Evolutionary conservation across 1,140 invertebrate species (phyloP), one percentile per base, ranked within the genome.

Genomic region (Cotesia chilonis): DNA sequence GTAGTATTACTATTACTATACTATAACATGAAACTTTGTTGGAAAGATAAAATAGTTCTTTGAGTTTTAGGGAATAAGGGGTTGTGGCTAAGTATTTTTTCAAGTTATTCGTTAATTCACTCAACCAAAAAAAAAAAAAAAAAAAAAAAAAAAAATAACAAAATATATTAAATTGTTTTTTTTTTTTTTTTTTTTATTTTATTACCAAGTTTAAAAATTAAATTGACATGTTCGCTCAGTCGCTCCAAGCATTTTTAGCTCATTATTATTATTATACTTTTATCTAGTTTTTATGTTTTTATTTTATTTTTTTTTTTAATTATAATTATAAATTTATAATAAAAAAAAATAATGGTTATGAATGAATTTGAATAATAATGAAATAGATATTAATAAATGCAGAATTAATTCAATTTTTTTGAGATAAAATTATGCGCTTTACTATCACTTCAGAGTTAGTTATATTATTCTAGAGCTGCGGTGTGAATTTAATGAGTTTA

Each of bases 331-430:
- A 68, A 57, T n/a, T 55, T 68, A 51, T 35, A 5, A 10, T 61
- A 59, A 59, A 47, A 70, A 70, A 61, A 70, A 35, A 35, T 20
- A 14, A 37, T n/a, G 60, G 68, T 60, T n/a, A 68, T 55, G 52
- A 68, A 41, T 55, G 35, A 9, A 28, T 59, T 7, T 41, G n/a
- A 63, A 52, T 41, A 28, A 28, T 61, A 52, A 52, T 63, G 38
- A 38, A 41, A 70, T 14, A 35, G 55, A 4, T 7, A 52, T 9
- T 66, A 41, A 71, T 71, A 52, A 71, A 71, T 72, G 71, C 64
- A 61, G 37, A 72, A 72, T 72, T 68, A 63, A 72, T 72, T 72
- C 63, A 68, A 72, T 72, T 72, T 72, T 72, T 72, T 54, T 17
- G 61, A 66, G 70, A 61, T 65, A n/a, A 57, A 72, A 72, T 72